These are phyloP conservation scores for Oscheius sp. DNA, from an alignment of 2,888 invertebrate species.

Conservation along the genomic window DNA sequence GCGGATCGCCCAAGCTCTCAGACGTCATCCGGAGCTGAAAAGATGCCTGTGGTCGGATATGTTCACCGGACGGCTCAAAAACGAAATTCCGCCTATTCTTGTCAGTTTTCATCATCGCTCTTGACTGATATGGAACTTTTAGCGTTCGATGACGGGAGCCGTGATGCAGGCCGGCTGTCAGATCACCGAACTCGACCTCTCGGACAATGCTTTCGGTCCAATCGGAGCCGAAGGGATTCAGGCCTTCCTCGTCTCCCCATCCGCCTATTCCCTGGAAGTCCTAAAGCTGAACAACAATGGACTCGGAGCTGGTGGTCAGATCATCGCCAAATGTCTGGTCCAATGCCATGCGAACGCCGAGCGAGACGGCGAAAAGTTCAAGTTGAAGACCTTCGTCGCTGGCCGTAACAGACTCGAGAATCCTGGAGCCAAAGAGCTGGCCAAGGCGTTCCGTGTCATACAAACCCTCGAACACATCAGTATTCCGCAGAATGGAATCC, in stretches of 20 bases:
- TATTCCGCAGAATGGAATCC: slow-evolving; percentile 98
- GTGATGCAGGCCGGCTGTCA: slow-evolving; percentile 85
- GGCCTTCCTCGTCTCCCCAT: slow-evolving; percentile 88
- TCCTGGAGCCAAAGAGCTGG: slow-evolving; percentile 87
- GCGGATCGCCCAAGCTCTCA: slow-evolving; percentile 55
- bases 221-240: slow-evolving; percentile 90
- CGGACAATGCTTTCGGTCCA: slow-evolving; percentile 97
- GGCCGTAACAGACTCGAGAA: slow-evolving; percentile 95
- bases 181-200: slow-evolving; percentile 88
- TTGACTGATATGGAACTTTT: slow-evolving; percentile 11
- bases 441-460: slow-evolving; percentile 86
- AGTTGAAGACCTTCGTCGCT: slow-evolving; percentile 86
- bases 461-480: slow-evolving; percentile 88
- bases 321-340: slow-evolving; percentile 28
- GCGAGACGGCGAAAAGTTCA: slow-evolving; percentile 78
- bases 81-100: slow-evolving; percentile 92
- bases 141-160: slow-evolving; percentile 83
- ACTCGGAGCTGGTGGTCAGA: slow-evolving; percentile 87
- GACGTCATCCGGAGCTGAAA: slow-evolving; percentile 55
- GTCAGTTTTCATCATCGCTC: slow-evolving; percentile 76
- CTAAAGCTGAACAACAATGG: slow-evolving; percentile 93
- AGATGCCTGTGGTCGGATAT: slow-evolving; percentile 93
- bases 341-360: slow-evolving; percentile 55
- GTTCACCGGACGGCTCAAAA: slow-evolving; percentile 93
- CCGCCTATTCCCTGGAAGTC: slow-evolving; percentile 86